Evolutionary conservation across 2,888 invertebrate species (phyloP), one percentile per base, ranked within the genome.

Genomic region (Cephus nigrinus): DNA sequence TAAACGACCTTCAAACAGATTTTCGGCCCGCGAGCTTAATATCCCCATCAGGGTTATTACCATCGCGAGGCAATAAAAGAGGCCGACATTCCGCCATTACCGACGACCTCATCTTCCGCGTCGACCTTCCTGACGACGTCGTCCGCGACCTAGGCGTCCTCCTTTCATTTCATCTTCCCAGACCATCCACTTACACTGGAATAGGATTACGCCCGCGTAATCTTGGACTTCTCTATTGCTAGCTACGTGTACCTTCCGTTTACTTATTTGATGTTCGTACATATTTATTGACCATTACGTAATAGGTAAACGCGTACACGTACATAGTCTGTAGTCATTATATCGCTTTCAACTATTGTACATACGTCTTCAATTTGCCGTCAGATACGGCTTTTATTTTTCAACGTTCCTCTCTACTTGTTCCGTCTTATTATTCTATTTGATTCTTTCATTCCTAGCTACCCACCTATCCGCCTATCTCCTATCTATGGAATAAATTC

Each of bases 181-280:
- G 71, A 71, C 71, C 71, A 71, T 71, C 71, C 32, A 71, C 71
- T 71, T 33, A 9, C 71, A 32, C 71, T 12, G 15, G 71, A 71
- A 31, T 71, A 71, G 71, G 31, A 71, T 71, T 71, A 32, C 31
- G 33, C 23, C 33, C 71, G 71, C 31, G 71, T 71, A 32, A 71
- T 71, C 71, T 71, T 71, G 71, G 71, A 31, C 31, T 71, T 71
- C 31, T 71, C 15, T 5, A 30, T 11, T 23, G 15, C 23, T 23
- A 9, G 55, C 55, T 55, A 55, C 23, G 55, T 55, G 23, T 55
- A 23, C 23, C 23, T 55, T 55, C 5, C 55, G 55, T 23, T 9
- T 55, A 23, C 23, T 1, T 55, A 23, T 55, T 23, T 23, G 55
- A 55, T 2, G 23, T 15, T 40, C 15, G 15, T 36, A 36, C 15